Evolutionary conservation across 2,113 vertebrate genomes (phyloP), one percentile per base, ranked within the genome.

Genomic region (Elachura formosa): DNA sequence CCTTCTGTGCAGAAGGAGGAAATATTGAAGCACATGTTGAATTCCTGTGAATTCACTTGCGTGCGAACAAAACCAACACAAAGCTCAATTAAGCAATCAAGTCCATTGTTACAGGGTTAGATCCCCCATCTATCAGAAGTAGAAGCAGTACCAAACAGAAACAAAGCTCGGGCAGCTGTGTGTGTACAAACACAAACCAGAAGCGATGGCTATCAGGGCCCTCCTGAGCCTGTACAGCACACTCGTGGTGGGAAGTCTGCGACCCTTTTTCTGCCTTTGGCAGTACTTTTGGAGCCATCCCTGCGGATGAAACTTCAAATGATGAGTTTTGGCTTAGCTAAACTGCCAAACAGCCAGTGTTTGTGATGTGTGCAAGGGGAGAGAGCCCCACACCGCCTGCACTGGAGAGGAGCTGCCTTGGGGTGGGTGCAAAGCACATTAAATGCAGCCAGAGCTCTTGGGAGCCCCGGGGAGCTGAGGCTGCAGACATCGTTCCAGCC

Each of bases 101-200:
- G 72, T 51, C 63, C 68, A 52, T 75, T 74, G 55, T 87, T 96
- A 52, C 19, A 22, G 89, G n/a, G 49, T 46, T 75, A 55, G 78
- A 59, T 54, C 66, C 63, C 38, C 28, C 34, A 22, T 48, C 34
- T 56, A 63, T 77, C 84, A 84, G 56, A 83, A 93, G 63, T 1
- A 76, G 69, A 82, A 91, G 74, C 14, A 36, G 55, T 26, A 83
- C 64, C 63, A 71, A 73, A 76, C 3, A 7, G 82, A 95, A 96
- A 74, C 78, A 93, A 80, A 94, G 63, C 84, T 87, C 48, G 41
- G 67, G 43, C 75, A 73, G 79, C 85, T 78, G 76, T 80, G 9
- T 58, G 46, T 33, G 45, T 62, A 34, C 55, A 93, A 93, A 96
- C 48, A 34, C 6, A 20, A 93, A 87, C 46, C 84, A 93, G 89